Base-by-base conservation (phyloP, 2,797 vertebrate genomes). In the Esox lucius region DNA sequence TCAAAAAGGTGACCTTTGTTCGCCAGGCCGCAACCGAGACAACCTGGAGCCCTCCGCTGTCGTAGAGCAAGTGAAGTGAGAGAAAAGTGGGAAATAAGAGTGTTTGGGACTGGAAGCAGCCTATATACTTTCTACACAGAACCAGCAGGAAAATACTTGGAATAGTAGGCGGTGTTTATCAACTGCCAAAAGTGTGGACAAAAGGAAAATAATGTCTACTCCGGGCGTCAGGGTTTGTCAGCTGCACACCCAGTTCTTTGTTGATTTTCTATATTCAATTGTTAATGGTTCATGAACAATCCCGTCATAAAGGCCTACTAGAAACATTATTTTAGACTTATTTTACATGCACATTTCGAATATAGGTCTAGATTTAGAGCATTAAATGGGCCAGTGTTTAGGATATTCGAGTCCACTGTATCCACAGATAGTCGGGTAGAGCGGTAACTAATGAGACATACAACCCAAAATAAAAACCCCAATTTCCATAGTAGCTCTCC, bases 1-100 rank as follows among this genome's bases (percentile, higher is more conserved):
- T 83, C 53, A 67, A 82, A 90, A 84, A 15, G 42, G 68, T 82
- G 83, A 91, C 87, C 89, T 93, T 91, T 90, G 88, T 90, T 88
- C 84, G 59, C 64, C 80, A 70, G 71, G 39, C 76, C 72, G 72
- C 80, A 78, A 78, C 49, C 1, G 49, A 78, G 65, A 79, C 79
- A 72, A 64, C 31, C 74, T 74, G 70, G 22, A 46, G 69, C 73
- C 33, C 71, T 56, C 5, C 13, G 26, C 69, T 49, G 39, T 67
- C 26, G 39, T 49, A 71, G 79, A 79, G 71, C 71, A 49, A 73
- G 42, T 5, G 24, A 71, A 24, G 22, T 64, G 64, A 9, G 71
- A 76, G 56, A 71, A 68, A 42, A 64, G 66, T n/a, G 66, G 42
- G 76, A 68, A 70, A 75, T 1, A 8, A 8, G n/a, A 59, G 53